phyloP scores from a whole-genome alignment of 2,888 invertebrate species.

The Heliconius charithonia region DNA sequence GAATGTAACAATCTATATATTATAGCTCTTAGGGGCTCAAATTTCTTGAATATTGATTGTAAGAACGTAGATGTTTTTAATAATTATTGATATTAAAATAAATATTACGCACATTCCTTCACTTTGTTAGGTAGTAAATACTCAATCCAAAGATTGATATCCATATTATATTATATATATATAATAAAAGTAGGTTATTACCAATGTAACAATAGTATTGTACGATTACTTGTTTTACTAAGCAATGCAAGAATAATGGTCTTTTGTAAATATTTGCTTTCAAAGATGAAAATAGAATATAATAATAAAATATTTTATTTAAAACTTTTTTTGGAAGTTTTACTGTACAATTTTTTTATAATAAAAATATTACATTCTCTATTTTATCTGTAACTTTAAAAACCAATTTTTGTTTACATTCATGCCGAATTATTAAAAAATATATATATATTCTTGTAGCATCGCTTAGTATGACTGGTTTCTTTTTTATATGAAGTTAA shows the following conservation, averaged over 20 bases:
- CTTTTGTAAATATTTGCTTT: background rate
- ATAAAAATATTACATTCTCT: background rate
- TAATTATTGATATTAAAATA: slow-evolving; percentile 47
- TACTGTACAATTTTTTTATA: background rate
- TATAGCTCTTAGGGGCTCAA: slow-evolving; percentile 37
- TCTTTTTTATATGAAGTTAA: slow-evolving; percentile 41
- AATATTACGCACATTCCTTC: slow-evolving; percentile 71
- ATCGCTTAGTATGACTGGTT: slow-evolving; percentile 38
- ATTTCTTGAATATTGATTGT: slow-evolving; percentile 32
- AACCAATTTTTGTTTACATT: background rate
- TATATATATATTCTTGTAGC: slow-evolving; percentile 24
- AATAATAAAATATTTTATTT: slow-evolving; percentile 2
- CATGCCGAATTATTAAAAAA: background rate
- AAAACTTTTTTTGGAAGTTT: background rate
- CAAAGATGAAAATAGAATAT: slow-evolving; percentile 8
- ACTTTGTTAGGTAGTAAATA: slow-evolving; percentile 59
- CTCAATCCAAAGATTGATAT: slow-evolving; percentile 76
- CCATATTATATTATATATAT: slow-evolving; percentile 46
- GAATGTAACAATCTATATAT: slow-evolving; percentile 36
- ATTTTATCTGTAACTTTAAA: background rate
- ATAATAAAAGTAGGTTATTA: slow-evolving; percentile 47
- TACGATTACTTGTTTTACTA: slow-evolving; percentile 47
- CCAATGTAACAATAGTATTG: slow-evolving; percentile 48
- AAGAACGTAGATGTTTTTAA: slow-evolving; percentile 38
- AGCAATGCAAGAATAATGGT: slow-evolving; percentile 37